phyloP scores from a whole-genome alignment of 2,888 invertebrate species.

The Caenorhabditis sinica region DNA sequence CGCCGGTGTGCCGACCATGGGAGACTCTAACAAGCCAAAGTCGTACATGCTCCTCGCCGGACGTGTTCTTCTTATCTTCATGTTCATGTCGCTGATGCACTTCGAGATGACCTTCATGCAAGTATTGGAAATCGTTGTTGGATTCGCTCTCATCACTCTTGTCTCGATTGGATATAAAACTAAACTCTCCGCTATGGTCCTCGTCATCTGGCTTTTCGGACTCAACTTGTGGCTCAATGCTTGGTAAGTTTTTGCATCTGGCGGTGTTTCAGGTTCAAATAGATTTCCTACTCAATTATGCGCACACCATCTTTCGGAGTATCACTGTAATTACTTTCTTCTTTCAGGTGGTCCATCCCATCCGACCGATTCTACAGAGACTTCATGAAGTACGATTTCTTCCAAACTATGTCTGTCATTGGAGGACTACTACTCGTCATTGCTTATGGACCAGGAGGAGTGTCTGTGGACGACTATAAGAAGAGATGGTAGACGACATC shows the following conservation, averaged over 20 bases:
- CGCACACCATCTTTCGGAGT: too few relatives aligned
- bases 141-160: slow-evolving; percentile 93
- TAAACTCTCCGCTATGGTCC: slow-evolving; percentile 95
- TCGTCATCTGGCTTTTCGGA: slow-evolving; percentile 91
- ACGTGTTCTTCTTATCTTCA: slow-evolving; percentile 95
- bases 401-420: slow-evolving; percentile 96
- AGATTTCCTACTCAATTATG: too few relatives aligned
- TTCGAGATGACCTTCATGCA: slow-evolving; percentile 93
- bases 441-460: slow-evolving; percentile 97
- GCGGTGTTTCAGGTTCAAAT: background rate
- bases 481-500: slow-evolving; percentile 91
- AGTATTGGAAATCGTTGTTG: slow-evolving; percentile 90
- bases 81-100: slow-evolving; percentile 97
- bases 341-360: slow-evolving; percentile 91
- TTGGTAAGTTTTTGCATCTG: slow-evolving; percentile 86
- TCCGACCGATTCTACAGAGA: slow-evolving; percentile 96
- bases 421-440: slow-evolving; percentile 98
- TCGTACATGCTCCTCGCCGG: slow-evolving; percentile 97
- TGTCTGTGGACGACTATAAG: slow-evolving; percentile 99
- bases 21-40: slow-evolving; percentile 90
- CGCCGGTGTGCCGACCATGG: slow-evolving; percentile 89
- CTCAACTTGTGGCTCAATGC: slow-evolving; percentile 98
- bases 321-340: too few relatives aligned
- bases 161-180: slow-evolving; percentile 99
- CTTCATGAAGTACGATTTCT: slow-evolving; percentile 99